Conservation (phyloP, 2,797 vertebrate species). For the Coregonus suidteri region DNA sequence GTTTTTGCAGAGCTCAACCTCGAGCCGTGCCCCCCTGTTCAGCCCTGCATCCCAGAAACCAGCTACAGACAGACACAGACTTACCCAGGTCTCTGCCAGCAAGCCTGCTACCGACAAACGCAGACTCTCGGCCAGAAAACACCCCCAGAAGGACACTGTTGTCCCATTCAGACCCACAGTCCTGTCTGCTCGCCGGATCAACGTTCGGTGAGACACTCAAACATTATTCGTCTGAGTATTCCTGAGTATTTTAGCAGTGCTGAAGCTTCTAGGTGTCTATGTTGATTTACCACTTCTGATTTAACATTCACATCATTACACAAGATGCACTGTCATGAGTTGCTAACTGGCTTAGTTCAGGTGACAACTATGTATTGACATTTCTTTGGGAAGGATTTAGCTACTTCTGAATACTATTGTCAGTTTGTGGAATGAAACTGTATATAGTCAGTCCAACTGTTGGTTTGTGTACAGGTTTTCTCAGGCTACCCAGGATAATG, state of each 20-base stretch:
- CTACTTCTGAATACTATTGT: no score
- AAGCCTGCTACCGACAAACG: constrained; percentile 53
- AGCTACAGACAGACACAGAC: constrained; percentile 46
- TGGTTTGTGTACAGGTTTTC: constrained; percentile 80
- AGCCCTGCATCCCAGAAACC: constrained; percentile 73
- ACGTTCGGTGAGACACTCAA: constrained; percentile 82
- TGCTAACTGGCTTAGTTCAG: no score
- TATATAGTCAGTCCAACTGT: background rate
- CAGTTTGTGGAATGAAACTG: no score
- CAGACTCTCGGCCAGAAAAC: constrained; percentile 54
- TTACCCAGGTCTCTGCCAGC: constrained; percentile 53
- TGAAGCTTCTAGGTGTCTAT: no score
- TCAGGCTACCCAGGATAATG: constrained; percentile 84
- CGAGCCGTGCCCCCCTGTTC: constrained; percentile 62
- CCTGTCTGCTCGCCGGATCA: constrained; percentile 85
- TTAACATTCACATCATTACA: no score
- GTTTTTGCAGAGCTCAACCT: constrained; percentile 60
- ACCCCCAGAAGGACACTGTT: constrained; percentile 56
- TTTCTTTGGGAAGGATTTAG: no score
- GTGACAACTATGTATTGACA: no score
- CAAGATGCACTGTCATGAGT: no score
- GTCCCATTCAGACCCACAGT: constrained; percentile 73
- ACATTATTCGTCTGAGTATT: background rate
- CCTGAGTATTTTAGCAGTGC: background rate
- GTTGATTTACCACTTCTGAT: no score